Evolutionary conservation across 1,140 invertebrate genomes (phyloP).

Genomic region (Leptopilina boulardi): DNA sequence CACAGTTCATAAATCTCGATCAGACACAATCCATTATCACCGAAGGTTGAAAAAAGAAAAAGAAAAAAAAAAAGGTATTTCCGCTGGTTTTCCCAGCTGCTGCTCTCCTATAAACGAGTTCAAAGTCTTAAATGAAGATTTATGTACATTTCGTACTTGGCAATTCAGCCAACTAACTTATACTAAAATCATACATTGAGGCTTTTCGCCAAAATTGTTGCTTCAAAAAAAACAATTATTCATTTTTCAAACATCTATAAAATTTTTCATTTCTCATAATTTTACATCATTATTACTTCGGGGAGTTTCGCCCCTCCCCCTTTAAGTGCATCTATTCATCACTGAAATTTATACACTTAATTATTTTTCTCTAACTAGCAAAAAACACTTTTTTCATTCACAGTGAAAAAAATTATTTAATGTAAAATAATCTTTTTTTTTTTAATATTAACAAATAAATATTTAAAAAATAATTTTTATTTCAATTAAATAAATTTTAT

Average conservation of each 20-base stretch:
- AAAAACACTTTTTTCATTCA: too few relatives aligned
- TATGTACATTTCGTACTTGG: constrained; percentile 20
- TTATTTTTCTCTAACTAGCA: too few relatives aligned
- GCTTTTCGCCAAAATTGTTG: constrained; percentile 53
- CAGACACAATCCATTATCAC: constrained; percentile 24
- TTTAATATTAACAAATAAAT: too few relatives aligned
- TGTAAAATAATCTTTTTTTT: too few relatives aligned
- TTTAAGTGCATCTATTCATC: too few relatives aligned
- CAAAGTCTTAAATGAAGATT: constrained; percentile 21
- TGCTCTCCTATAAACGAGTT: constrained; percentile 2
- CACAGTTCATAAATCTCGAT: constrained; percentile 27
- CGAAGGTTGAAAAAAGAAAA: not conserved
- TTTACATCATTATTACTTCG: not conserved
- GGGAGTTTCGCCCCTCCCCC: too few relatives aligned
- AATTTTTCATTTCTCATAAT: not conserved
- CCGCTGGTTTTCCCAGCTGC: constrained; percentile 6
- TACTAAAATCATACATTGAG: constrained; percentile 12
- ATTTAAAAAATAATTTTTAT: too few relatives aligned
- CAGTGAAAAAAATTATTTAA: too few relatives aligned
- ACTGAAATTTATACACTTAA: not conserved
- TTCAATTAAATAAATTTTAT: too few relatives aligned
- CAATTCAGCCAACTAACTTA: constrained; percentile 24
- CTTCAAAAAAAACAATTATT: constrained; percentile 43
- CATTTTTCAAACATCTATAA: not conserved
- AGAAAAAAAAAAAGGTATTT: not conserved